These are phyloP conservation scores for Cybosia mesomella DNA, from an alignment of 2,888 invertebrate genomes.

Conservation along the genomic window DNA sequence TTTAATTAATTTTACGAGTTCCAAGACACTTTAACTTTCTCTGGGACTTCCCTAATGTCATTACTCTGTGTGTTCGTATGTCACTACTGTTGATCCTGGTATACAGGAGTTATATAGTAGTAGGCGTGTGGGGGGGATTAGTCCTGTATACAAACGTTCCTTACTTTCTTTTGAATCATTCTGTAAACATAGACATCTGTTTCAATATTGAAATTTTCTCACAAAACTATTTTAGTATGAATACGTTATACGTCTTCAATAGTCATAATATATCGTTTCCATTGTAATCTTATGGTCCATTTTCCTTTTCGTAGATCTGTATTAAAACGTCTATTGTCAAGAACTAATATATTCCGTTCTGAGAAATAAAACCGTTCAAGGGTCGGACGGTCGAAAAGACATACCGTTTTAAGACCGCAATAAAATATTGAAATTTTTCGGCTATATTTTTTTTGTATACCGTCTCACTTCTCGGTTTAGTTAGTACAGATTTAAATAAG, in stretches of 20 bases:
- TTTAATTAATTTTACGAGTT: no score
- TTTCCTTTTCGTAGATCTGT: background rate
- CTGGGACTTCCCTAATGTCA: no score
- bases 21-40: no score
- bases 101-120: no score
- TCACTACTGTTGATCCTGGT: no score
- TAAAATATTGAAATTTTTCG: background rate
- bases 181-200: background rate
- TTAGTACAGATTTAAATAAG: background rate
- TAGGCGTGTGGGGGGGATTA: no score
- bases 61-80: no score
- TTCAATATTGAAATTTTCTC: background rate
- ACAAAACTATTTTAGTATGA: background rate
- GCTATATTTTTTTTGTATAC: background rate
- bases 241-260: background rate
- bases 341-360: slow-evolving; percentile 10
- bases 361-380: slow-evolving; percentile 7
- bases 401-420: background rate
- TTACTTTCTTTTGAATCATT: no score
- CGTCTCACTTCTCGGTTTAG: background rate
- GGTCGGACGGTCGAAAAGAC: background rate
- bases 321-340: slow-evolving; percentile 6
- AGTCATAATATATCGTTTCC: background rate
- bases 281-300: background rate
- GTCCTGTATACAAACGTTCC: no score